phyloP scores from a whole-genome alignment of 2,797 vertebrate genomes.

The Heteromormyrus szaboi region DNA sequence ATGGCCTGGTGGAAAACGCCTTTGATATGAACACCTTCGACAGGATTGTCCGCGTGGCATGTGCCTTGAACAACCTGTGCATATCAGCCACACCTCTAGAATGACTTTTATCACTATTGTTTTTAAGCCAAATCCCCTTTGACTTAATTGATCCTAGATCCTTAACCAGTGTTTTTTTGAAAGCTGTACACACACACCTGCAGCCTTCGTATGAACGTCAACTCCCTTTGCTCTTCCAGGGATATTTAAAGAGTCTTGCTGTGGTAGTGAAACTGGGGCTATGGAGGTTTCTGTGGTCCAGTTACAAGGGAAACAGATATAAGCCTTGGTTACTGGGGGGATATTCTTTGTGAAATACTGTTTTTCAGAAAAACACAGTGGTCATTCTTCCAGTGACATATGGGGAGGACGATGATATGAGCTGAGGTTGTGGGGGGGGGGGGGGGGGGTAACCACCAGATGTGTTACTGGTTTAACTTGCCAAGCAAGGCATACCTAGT shows the following conservation, averaged over 20 bases:
- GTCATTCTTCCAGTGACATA: neutral
- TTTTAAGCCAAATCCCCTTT: neutral
- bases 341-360: neutral
- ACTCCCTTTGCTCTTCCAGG: neutral
- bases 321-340: neutral
- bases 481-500: neutral
- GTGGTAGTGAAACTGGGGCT: neutral
- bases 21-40: slow-evolving; percentile 66
- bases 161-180: neutral
- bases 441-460: neutral
- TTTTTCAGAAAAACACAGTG: neutral
- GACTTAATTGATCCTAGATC: neutral
- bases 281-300: neutral
- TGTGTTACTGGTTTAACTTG: neutral
- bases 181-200: neutral
- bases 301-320: neutral
- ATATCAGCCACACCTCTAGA: slow-evolving; percentile 65
- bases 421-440: neutral
- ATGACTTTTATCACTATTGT: slow-evolving; percentile 32
- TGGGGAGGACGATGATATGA: neutral
- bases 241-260: neutral
- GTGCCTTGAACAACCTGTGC: slow-evolving; percentile 73
- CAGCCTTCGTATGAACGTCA: neutral
- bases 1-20: slow-evolving; percentile 60
- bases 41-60: slow-evolving; percentile 67